Evolutionary conservation across 2,888 invertebrate species (phyloP).

Genomic region (Xanthia togata): DNA sequence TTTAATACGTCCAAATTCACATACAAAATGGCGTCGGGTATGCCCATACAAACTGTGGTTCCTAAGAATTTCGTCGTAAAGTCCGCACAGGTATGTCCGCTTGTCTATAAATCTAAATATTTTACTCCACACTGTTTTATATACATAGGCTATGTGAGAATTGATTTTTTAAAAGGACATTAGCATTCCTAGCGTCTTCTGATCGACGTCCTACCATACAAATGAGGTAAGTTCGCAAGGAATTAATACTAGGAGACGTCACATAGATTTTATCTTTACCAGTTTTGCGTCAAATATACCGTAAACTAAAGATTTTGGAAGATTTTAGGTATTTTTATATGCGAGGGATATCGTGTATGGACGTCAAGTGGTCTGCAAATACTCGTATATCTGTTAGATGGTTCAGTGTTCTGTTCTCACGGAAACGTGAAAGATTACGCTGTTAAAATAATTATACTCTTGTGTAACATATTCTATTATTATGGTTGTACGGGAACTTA

Average conservation of each 20-base stretch:
- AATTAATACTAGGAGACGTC: conserved; percentile 38
- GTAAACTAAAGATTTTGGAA: conserved; percentile 38
- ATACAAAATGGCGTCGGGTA: conserved; percentile 33
- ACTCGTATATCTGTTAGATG: conserved; percentile 28
- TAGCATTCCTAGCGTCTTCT: conserved; percentile 58
- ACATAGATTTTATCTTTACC: conserved; percentile 47
- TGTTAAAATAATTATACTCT: conserved; percentile 42
- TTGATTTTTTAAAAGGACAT: conserved; percentile 64
- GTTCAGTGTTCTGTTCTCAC: conserved; percentile 47
- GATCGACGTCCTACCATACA: conserved; percentile 60
- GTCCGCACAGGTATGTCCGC: conserved; percentile 44
- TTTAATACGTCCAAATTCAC: conserved; percentile 48
- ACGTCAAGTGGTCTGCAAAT: conserved; percentile 46
- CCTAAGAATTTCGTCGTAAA: conserved; percentile 46
- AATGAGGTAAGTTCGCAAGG: conserved; percentile 52
- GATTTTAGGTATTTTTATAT: conserved; percentile 41
- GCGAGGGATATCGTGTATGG: conserved; percentile 24
- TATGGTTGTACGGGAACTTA: conserved; percentile 7
- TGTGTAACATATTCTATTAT: conserved; percentile 32
- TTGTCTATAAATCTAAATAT: conserved; percentile 53
- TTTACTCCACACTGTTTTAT: conserved; percentile 34
- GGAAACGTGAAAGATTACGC: conserved; percentile 30
- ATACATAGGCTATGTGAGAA: conserved; percentile 61
- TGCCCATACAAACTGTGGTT: conserved; percentile 39
- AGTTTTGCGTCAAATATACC: conserved; percentile 35